Percentiles rank a stretch among this genome's conserved stretches.
phyloP scores from a whole-genome alignment of 2,113 vertebrate genomes.

The Piaya cayana region DNA sequence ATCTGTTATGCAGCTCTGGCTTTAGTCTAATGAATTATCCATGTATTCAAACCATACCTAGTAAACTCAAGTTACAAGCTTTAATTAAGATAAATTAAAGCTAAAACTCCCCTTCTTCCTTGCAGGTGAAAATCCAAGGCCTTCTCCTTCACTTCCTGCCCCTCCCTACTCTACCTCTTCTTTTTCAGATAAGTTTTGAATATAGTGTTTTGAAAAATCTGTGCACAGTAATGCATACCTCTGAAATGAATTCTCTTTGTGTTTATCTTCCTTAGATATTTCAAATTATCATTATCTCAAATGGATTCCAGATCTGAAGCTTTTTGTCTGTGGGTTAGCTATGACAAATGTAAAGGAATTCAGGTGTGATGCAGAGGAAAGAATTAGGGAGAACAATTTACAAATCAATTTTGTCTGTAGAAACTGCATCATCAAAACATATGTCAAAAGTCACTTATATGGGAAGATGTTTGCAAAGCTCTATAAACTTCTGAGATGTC shows the following conservation, averaged over 20 bases:
- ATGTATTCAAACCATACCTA: not conserved
- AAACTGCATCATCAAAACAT: not conserved
- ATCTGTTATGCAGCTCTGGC: not conserved
- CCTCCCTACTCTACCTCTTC: not conserved
- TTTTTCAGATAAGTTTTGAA: conserved; percentile 10
- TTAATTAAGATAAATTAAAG: not conserved
- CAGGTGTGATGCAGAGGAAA: not conserved
- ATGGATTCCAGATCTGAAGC: not conserved
- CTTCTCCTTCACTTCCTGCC: not conserved
- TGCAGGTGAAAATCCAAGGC: not conserved
- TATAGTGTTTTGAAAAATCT: not conserved
- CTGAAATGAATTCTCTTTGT: not conserved
- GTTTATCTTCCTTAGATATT: not conserved
- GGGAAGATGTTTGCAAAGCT: not conserved
- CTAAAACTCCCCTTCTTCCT: not conserved
- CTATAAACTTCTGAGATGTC: not conserved
- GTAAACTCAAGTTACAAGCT: conserved; percentile 18
- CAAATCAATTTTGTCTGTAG: not conserved
- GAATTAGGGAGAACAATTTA: not conserved
- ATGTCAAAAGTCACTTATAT: not conserved
- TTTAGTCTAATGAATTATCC: conserved; percentile 29
- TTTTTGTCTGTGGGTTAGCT: not conserved
- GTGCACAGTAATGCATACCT: not conserved
- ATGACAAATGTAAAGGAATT: not conserved
- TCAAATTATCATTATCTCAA: not conserved